Conservation (phyloP, 2,113 vertebrate genomes). For the Corythaeola cristata region DNA sequence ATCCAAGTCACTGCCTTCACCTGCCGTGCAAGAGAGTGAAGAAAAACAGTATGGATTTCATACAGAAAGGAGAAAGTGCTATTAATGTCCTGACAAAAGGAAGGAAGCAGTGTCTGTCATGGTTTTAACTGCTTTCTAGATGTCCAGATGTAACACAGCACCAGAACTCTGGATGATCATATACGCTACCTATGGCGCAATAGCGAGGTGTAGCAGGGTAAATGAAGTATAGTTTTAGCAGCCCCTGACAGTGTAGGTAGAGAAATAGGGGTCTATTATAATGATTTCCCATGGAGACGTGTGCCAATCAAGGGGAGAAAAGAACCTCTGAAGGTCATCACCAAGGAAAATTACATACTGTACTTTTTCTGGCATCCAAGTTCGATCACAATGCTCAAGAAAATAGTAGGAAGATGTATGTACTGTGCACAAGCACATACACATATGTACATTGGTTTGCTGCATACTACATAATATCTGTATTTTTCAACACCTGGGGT, state of each 20-base stretch:
- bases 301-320: neutral
- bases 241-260: slow-evolving; percentile 2
- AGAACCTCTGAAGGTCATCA: neutral
- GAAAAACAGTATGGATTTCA: neutral
- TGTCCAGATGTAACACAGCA: neutral
- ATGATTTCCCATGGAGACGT: slow-evolving; percentile 3
- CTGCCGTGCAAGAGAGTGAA: neutral
- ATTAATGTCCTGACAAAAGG: neutral
- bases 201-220: neutral
- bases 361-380: neutral
- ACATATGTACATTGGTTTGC: neutral
- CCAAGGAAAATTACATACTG: neutral
- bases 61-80: neutral
- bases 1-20: neutral
- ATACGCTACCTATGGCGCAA: neutral
- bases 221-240: slow-evolving; percentile 6
- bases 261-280: slow-evolving; percentile 34
- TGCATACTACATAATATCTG: neutral
- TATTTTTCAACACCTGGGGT: slow-evolving; percentile 39
- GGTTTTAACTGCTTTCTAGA: neutral
- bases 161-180: neutral
- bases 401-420: neutral
- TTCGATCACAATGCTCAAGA: neutral
- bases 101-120: neutral
- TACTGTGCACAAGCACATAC: neutral